Percentiles rank a stretch among this genome's conserved stretches.
Evolutionary conservation across 2,888 invertebrate species (phyloP).

Genomic region (Adineta ricciae): DNA sequence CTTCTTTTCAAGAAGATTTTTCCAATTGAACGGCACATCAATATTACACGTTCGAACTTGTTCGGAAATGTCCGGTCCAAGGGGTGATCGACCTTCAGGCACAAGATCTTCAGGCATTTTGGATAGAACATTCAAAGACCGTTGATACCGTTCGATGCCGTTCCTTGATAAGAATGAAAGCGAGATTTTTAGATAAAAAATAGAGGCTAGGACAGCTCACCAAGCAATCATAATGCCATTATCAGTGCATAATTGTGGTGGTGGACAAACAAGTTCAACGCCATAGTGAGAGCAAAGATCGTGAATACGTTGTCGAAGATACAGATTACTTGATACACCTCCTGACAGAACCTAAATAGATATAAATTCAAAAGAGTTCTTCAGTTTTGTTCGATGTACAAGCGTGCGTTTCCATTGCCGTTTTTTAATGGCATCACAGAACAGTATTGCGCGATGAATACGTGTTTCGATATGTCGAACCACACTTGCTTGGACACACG

Average conservation of each 20-base stretch:
- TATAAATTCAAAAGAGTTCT: background rate
- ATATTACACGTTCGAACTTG: background rate
- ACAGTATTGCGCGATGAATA: slow-evolving; percentile 72
- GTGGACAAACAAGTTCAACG: slow-evolving; percentile 62
- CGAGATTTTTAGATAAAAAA: no score
- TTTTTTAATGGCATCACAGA: slow-evolving; percentile 42
- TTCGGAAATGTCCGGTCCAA: background rate
- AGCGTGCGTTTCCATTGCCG: background rate
- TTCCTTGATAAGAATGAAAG: no score
- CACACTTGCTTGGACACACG: slow-evolving; percentile 66
- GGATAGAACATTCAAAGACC: background rate
- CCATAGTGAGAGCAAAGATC: slow-evolving; percentile 60
- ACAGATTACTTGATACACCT: slow-evolving; percentile 83
- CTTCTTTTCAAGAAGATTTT: background rate
- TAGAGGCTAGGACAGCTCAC: slow-evolving; percentile 35
- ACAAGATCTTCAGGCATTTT: background rate
- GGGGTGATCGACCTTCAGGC: background rate
- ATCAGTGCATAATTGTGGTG: slow-evolving; percentile 78
- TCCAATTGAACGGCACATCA: background rate
- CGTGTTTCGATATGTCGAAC: slow-evolving; percentile 70
- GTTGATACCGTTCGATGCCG: background rate
- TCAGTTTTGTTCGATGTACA: slow-evolving; percentile 35
- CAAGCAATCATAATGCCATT: slow-evolving; percentile 99
- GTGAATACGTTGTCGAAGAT: slow-evolving; percentile 63
- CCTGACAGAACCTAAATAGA: slow-evolving; percentile 70